Conservation (phyloP, 1,140 invertebrate species). For the Steinernema khuongi region DNA sequence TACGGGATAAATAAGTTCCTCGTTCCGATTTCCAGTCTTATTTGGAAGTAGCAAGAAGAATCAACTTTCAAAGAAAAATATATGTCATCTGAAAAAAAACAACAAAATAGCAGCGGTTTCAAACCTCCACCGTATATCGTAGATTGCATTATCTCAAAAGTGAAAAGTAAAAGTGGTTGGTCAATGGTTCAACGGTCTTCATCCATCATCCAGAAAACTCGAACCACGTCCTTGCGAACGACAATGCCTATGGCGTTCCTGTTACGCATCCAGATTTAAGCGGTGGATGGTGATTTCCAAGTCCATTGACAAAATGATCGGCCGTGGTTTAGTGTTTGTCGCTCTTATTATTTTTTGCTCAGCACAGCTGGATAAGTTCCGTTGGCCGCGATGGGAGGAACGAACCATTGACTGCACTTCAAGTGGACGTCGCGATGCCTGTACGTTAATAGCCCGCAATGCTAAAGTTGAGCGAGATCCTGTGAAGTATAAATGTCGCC, state of each 20-base stretch:
- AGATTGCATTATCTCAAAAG: too few species aligned
- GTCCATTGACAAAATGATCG: background rate
- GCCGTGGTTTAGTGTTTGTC: background rate
- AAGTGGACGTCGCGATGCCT: slow-evolving; percentile 1
- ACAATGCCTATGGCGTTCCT: slow-evolving; percentile 6
- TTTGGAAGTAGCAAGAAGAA: too few species aligned
- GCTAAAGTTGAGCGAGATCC: background rate
- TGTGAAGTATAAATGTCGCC: background rate
- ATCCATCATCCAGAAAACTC: slow-evolving; percentile 4
- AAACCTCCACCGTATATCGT: too few species aligned
- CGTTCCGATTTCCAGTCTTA: too few species aligned
- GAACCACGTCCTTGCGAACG: background rate
- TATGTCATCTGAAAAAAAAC: too few species aligned
- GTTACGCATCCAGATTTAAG: background rate
- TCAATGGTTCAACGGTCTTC: too few species aligned
- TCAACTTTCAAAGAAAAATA: too few species aligned
- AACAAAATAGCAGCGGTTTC: too few species aligned
- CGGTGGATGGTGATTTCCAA: background rate
- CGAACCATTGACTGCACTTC: slow-evolving; percentile 1
- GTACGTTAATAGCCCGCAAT: background rate
- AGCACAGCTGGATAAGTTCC: background rate
- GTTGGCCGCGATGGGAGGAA: slow-evolving; percentile 2
- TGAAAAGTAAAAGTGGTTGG: too few species aligned
- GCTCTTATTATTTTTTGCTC: background rate
- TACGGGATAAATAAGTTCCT: too few species aligned